Conservation (phyloP, 2,888 invertebrate genomes). For the Tetranychus piercei region DNA sequence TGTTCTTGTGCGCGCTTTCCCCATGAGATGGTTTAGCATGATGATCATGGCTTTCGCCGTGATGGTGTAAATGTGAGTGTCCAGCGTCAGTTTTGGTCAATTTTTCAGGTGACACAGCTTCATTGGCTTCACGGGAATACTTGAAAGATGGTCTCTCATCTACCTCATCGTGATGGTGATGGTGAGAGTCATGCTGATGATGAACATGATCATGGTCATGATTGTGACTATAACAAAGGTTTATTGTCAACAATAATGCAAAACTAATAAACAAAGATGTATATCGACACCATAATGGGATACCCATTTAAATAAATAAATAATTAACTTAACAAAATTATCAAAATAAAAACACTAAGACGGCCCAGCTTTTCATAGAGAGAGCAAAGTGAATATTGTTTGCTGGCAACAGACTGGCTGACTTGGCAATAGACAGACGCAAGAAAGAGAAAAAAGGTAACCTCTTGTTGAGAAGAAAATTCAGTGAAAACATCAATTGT, state of each 20-base stretch:
- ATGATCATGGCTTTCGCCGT: neutral
- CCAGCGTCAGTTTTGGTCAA: neutral
- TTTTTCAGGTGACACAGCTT: neutral
- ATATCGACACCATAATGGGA: neutral
- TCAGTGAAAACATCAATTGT: no score
- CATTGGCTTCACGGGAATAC: conserved; percentile 8
- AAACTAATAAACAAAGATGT: neutral
- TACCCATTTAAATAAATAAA: neutral
- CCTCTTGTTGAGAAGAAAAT: no score
- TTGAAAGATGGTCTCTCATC: conserved; percentile 7
- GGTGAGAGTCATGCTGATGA: neutral
- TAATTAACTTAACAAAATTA: neutral
- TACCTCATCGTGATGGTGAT: neutral
- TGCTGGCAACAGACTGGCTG: no score
- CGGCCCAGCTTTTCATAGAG: no score
- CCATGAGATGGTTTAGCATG: neutral
- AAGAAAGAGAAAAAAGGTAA: no score
- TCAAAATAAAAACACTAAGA: neutral
- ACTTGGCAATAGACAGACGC: no score
- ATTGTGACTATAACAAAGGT: neutral
- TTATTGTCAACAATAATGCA: neutral
- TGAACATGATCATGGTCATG: neutral
- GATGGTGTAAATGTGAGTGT: neutral
- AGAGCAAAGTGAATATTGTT: no score
- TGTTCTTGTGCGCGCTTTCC: neutral